Evolutionary conservation across 2,888 invertebrate species (phyloP).

Genomic region (Philaethria dido): DNA sequence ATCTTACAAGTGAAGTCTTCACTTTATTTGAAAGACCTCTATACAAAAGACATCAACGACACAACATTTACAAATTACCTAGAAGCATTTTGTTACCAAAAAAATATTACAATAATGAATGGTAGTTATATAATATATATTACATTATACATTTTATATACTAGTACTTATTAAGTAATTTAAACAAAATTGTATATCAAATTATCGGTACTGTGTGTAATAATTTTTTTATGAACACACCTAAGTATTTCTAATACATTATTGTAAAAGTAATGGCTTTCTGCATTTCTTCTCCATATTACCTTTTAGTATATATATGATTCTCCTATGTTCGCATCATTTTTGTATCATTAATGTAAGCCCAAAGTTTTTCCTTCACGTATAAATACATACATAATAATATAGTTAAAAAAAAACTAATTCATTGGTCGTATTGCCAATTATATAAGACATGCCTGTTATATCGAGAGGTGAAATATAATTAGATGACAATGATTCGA

Average conservation of each 20-base stretch:
- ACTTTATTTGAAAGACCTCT: background rate
- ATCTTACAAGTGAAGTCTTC: background rate
- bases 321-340: too few species aligned
- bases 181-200: too few species aligned
- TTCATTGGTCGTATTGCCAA: conserved; percentile 15
- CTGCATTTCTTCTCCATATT: too few species aligned
- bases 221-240: too few species aligned
- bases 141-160: background rate
- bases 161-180: too few species aligned
- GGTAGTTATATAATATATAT: background rate
- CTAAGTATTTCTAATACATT: too few species aligned
- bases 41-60: conserved; percentile 72
- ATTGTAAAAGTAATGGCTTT: too few species aligned
- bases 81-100: background rate
- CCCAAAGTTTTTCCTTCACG: too few species aligned
- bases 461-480: conserved; percentile 24
- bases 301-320: too few species aligned
- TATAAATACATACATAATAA: too few species aligned
- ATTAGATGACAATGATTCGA: conserved; percentile 32
- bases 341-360: too few species aligned
- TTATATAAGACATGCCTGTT: conserved; percentile 24
- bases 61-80: background rate
- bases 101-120: background rate
- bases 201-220: too few species aligned
- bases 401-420: background rate